Conservation (phyloP, 1,140 invertebrate genomes). For the Temnothorax curvispinosus region DNA sequence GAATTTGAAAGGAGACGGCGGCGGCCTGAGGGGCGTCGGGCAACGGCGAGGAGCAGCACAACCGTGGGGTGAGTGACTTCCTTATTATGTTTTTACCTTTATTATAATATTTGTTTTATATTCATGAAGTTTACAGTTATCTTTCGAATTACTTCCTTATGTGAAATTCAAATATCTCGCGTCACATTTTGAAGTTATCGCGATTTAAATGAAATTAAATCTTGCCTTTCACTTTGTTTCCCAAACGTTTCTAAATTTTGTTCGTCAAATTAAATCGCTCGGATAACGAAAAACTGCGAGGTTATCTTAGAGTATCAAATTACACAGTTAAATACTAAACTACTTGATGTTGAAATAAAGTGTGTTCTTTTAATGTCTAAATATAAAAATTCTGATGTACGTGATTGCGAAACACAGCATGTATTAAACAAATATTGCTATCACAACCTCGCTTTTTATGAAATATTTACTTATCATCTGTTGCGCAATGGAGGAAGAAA, state of each 20-base stretch:
- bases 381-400: neutral
- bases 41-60: neutral
- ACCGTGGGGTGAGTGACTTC: neutral
- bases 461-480: conserved; percentile 32
- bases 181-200: neutral
- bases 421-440: conserved; percentile 6
- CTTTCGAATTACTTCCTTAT: neutral
- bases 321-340: neutral
- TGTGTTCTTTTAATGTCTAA: neutral
- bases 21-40: neutral
- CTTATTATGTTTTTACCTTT: neutral
- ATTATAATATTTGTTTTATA: neutral
- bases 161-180: neutral
- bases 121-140: neutral
- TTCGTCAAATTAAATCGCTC: neutral
- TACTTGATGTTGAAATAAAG: neutral
- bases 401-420: neutral
- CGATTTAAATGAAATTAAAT: neutral
- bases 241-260: neutral
- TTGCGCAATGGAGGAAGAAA: neutral
- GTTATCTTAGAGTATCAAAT: neutral
- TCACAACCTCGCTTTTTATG: neutral
- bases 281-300: neutral
- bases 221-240: neutral
- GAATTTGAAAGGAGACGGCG: neutral